Base-by-base conservation (phyloP, 2,888 invertebrate genomes). In the Spodoptera littoralis region DNA sequence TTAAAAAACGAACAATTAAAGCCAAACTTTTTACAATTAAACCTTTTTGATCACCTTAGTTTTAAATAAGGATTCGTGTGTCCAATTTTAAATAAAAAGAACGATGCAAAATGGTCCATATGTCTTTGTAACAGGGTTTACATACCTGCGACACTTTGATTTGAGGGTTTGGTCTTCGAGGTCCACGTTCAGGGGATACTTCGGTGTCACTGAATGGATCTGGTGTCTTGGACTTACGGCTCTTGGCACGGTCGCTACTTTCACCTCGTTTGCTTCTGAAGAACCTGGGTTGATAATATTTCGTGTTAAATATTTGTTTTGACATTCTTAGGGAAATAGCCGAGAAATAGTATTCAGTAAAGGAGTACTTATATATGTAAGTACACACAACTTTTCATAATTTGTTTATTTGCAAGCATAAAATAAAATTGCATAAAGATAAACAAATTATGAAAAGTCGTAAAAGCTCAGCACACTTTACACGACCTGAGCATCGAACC, bases 261-360 rank as follows among this genome's bases (percentile, higher is more conserved):
- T 96, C 96, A 22, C 96, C 96, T 46, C 97, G 96, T 88, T 98
- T 98, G 83, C 97, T 97, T 36, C 97, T 97, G 91, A 98, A 98
- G 92, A 98, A 98, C 90, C 98, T 97, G 82, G 69, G 3, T 42
- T 13, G 6, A 30, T 3, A 18, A 36, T 46, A 48, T 4, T 41
- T 48, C 11, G 36, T 18, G 36, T 18, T 0, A 49, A 49, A n/a
- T 30, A 12, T 8, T 44, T 5, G 12, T 30, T 6, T 18, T 2
- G 18, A 18, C 18, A 18, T 18, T 18, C 1, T 18, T 18, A 1
- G 1, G 18, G 18, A 18, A 18, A 18, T 18, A 18, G 18, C 18
- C 2, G 18, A 18, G 18, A n/a, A n/a, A n/a, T 2, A 18, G 18
- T 18, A 18, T 18, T 18, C 18, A 18, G 1, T 18, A n/a, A n/a